Base-by-base conservation (phyloP, 2,797 vertebrate species). In the Siniperca obscura region DNA sequence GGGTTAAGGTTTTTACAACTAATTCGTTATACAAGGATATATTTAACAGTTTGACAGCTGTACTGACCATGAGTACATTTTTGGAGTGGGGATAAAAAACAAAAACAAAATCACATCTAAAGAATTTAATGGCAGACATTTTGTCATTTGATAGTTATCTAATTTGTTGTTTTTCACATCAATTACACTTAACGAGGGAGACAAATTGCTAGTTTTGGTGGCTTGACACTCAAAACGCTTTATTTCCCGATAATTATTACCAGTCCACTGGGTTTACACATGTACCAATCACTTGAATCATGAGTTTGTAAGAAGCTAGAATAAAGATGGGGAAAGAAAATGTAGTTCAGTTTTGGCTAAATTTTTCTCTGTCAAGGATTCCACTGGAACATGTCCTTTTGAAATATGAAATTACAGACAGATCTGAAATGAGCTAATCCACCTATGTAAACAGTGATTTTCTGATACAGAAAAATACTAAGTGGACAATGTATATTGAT, bases 381-480 rank as follows among this genome's bases (percentile, higher is more conserved):
- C 78, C 62, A 85, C 86, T 86, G 87, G 85, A 81, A 82, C 69
- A 22, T 48, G 81, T 70, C 78, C 70, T 74, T 50, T 48, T 69
- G 73, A 90, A 91, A 83, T 89, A 86, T 90, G 89, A 90, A 87
- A 88, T 90, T 84, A 87, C 81, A 85, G 84, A 89, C 82, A 72
- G 85, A 90, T 90, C 90, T 91, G 87, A 94, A 93, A 94, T 93
- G 91, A 94, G 90, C 84, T 86, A 83, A 94, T 95, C 91, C 94
- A 91, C 93, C 89, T 83, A 90, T 91, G 94, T 95, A 94, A 94
- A 95, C 94, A 93, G 93, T 92, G 89, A 93, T 96, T 96, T 96
- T 96, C 96, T 96, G 95, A 96, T 96, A 95, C 95, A 96, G 95
- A 96, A 96, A 96, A 95, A 94, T 94, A 95, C 91, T 85, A 93